These are phyloP conservation scores for Trichogramma pretiosum DNA, from an alignment of 1,140 invertebrate genomes.

Conservation along the genomic window DNA sequence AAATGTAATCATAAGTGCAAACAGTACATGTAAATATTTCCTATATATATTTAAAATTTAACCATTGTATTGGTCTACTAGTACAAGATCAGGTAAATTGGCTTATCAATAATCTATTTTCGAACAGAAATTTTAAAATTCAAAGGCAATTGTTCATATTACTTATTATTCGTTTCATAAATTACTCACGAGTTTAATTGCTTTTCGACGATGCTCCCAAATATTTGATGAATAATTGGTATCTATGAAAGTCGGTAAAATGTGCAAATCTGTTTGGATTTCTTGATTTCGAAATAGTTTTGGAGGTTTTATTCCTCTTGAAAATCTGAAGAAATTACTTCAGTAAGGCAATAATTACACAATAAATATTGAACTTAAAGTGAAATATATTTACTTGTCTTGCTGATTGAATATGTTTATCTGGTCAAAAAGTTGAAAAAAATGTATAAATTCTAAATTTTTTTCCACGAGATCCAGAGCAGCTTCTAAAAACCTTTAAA, in stretches of 20 bases:
- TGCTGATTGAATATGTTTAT: constrained; percentile 41
- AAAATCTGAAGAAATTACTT: constrained; percentile 21
- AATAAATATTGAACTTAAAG: constrained; percentile 6
- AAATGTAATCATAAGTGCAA: too few species aligned
- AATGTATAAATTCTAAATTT: constrained; percentile 51
- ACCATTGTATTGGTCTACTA: too few species aligned
- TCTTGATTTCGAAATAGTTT: constrained; percentile 45
- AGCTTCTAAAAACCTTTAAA: constrained; percentile 43
- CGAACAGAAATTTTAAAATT: constrained; percentile 5
- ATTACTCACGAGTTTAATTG: constrained; percentile 55
- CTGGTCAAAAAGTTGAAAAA: constrained; percentile 50
- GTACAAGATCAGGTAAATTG: too few species aligned
- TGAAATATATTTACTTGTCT: constrained; percentile 22
- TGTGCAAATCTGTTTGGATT: constrained; percentile 64
- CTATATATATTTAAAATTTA: too few species aligned
- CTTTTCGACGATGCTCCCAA: constrained; percentile 64
- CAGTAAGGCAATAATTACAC: constrained; percentile 1
- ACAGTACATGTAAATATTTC: too few species aligned
- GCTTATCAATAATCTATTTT: too few species aligned
- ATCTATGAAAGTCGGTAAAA: constrained; percentile 53
- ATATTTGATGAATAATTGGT: constrained; percentile 65
- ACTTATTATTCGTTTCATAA: background rate
- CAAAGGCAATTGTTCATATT: constrained; percentile 1
- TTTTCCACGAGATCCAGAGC: constrained; percentile 48
- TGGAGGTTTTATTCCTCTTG: constrained; percentile 16